Evolutionary conservation across 2,113 vertebrate genomes (phyloP).

Genomic region (Castor canadensis): DNA sequence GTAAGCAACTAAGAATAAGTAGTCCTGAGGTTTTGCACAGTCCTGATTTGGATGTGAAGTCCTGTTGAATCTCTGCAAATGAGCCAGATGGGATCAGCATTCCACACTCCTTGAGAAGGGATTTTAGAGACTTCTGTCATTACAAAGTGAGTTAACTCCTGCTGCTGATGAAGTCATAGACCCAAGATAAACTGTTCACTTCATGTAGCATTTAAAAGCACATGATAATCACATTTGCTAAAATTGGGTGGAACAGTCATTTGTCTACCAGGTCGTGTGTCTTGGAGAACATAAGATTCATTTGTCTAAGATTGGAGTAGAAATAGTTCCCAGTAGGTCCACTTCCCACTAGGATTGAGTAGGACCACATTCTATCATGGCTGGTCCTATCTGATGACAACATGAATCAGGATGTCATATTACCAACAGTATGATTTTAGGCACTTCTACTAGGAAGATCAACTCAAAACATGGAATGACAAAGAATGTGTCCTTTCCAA

Average conservation of each 20-base stretch:
- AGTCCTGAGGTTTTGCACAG: neutral
- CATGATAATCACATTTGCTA: neutral
- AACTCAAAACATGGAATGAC: slow-evolving; percentile 6
- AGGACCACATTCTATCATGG: neutral
- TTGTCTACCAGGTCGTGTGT: neutral
- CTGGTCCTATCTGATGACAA: neutral
- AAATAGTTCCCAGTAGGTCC: neutral
- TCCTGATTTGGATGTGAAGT: slow-evolving; percentile 9
- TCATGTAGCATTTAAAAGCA: neutral
- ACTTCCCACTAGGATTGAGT: neutral
- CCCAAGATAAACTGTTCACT: neutral
- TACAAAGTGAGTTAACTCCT: neutral
- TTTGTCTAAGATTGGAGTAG: neutral
- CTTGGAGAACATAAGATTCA: neutral
- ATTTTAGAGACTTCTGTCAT: neutral
- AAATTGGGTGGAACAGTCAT: neutral
- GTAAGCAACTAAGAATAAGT: neutral
- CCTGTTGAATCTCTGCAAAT: neutral
- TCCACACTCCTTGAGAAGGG: neutral
- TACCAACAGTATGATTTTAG: slow-evolving; percentile 14
- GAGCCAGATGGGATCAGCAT: neutral
- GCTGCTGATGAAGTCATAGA: neutral
- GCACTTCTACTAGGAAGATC: neutral
- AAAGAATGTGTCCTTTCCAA: neutral
- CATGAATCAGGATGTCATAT: neutral